phyloP scores from a whole-genome alignment of 2,888 invertebrate genomes.

The Apotomis betuletana region DNA sequence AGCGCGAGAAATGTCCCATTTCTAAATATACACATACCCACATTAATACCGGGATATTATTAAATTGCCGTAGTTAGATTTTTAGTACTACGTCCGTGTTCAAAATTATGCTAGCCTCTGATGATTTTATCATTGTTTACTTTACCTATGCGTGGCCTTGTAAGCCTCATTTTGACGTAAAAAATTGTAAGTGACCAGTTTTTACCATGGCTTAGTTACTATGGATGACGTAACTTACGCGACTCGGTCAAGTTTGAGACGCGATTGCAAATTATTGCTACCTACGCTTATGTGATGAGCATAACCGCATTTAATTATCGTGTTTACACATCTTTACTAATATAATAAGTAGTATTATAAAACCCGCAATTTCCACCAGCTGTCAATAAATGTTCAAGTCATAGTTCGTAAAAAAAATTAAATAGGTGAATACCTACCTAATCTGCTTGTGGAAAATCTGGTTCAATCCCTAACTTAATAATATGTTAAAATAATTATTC shows the following conservation, averaged over 20 bases:
- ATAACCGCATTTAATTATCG: background rate
- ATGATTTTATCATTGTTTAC: slow-evolving; percentile 22
- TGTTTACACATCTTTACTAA: background rate
- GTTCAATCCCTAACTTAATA: too few relatives aligned
- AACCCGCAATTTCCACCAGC: too few relatives aligned
- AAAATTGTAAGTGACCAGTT: slow-evolving; percentile 10
- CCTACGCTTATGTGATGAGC: background rate
- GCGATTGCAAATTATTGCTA: slow-evolving; percentile 7
- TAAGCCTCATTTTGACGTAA: slow-evolving; percentile 27
- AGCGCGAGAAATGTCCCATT: slow-evolving; percentile 38
- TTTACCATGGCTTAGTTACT: slow-evolving; percentile 3
- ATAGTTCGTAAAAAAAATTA: too few relatives aligned
- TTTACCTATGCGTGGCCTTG: slow-evolving; percentile 19
- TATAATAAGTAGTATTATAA: too few relatives aligned
- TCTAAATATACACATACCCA: slow-evolving; percentile 39
- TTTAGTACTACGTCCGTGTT: background rate
- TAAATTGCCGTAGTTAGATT: slow-evolving; percentile 5
- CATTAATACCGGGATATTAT: slow-evolving; percentile 31
- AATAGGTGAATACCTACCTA: too few relatives aligned
- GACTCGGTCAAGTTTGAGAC: slow-evolving; percentile 11
- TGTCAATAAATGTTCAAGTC: too few relatives aligned
- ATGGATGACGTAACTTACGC: slow-evolving; percentile 25
- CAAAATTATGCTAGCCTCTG: background rate
- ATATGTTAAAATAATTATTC: too few relatives aligned
- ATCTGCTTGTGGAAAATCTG: too few relatives aligned